These are phyloP conservation scores for Corythucha ciliata DNA, from an alignment of 2,888 invertebrate species.

Conservation along the genomic window DNA sequence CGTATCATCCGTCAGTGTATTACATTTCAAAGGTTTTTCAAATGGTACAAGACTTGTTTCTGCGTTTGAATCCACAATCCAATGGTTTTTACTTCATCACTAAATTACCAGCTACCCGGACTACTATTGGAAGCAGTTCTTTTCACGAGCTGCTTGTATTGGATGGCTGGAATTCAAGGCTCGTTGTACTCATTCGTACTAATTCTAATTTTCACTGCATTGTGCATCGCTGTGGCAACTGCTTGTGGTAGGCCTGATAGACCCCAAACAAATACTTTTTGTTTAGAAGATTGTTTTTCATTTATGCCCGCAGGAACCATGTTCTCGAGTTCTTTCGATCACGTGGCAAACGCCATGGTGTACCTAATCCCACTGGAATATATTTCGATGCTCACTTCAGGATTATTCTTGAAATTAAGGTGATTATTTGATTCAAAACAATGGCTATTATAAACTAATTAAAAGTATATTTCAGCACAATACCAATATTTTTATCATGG, in stretches of 20 bases:
- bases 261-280: neutral
- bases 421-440: conserved; percentile 39
- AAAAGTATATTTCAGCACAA: neutral
- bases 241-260: conserved; percentile 58
- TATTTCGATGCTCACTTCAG: conserved; percentile 76
- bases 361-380: conserved; percentile 80
- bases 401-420: conserved; percentile 73
- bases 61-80: too few species aligned
- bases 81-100: neutral
- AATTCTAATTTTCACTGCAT: conserved; percentile 57
- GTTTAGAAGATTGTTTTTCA: neutral
- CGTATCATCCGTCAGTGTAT: conserved; percentile 71
- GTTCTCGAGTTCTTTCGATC: conserved; percentile 75
- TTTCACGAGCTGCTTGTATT: conserved; percentile 75
- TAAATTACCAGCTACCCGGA: conserved; percentile 61
- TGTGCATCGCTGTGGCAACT: conserved; percentile 78
- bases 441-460: neutral
- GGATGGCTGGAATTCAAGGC: conserved; percentile 68
- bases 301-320: conserved; percentile 56
- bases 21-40: conserved; percentile 68
- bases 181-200: conserved; percentile 59
- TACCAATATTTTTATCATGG: conserved; percentile 47
- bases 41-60: too few species aligned
- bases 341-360: conserved; percentile 68
- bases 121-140: conserved; percentile 71